Evolutionary conservation across 2,888 invertebrate species (phyloP).

Genomic region (Hylaea fasciaria): DNA sequence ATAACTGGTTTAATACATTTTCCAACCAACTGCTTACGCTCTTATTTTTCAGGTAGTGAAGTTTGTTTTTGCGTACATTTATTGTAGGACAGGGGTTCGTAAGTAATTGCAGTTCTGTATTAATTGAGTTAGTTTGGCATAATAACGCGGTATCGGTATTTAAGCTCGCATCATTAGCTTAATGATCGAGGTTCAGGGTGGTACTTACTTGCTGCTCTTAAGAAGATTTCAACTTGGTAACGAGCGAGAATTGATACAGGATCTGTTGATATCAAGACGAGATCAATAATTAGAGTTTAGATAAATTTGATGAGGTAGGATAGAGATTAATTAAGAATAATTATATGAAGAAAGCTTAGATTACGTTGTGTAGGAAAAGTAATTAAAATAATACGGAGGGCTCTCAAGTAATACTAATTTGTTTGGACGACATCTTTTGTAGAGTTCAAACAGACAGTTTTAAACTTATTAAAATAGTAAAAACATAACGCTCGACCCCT

Average conservation of each 20-base stretch:
- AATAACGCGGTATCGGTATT: constrained; percentile 66
- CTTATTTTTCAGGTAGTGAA: constrained; percentile 18
- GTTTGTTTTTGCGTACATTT: constrained; percentile 10
- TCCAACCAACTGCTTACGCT: constrained; percentile 32
- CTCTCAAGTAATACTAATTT: no score
- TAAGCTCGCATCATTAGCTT: constrained; percentile 67
- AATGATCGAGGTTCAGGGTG: constrained; percentile 60
- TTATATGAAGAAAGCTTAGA: no score
- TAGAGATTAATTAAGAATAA: neutral
- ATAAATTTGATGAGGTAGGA: neutral
- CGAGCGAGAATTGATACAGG: constrained; percentile 42
- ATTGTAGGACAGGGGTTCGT: constrained; percentile 30
- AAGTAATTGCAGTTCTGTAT: constrained; percentile 53
- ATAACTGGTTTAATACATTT: constrained; percentile 46
- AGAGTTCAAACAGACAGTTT: no score
- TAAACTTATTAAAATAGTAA: no score
- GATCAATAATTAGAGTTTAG: no score
- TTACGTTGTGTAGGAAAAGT: no score
- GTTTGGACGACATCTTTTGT: no score
- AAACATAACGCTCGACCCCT: no score
- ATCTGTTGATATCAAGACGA: constrained; percentile 22
- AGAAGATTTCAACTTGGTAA: constrained; percentile 37
- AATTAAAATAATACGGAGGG: no score
- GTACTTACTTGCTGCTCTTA: constrained; percentile 46
- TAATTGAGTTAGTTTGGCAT: constrained; percentile 70